phyloP scores from a whole-genome alignment of 2,113 vertebrate species.

The Tachycineta bicolor region DNA sequence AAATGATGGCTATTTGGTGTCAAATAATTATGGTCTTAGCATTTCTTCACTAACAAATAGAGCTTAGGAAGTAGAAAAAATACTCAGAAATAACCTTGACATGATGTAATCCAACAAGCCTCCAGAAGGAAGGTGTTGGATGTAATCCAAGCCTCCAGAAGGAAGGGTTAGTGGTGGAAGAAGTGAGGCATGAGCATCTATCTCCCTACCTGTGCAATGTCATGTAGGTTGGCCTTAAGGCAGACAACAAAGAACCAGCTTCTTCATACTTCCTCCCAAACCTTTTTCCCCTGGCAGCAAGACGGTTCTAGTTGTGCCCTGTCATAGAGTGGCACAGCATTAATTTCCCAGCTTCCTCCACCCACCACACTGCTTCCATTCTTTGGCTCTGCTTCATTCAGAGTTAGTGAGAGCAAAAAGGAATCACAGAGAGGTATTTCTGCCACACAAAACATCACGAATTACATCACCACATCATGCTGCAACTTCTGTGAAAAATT shows the following conservation, averaged over 20 bases:
- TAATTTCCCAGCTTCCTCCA: not conserved
- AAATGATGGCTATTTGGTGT: not conserved
- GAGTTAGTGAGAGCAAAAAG: not conserved
- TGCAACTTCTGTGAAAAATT: not conserved
- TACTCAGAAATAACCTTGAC: not conserved
- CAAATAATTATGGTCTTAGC: slow-evolving; percentile 7
- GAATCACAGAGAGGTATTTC: not conserved
- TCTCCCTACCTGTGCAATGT: not conserved
- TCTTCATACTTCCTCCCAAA: not conserved
- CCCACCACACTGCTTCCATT: not conserved
- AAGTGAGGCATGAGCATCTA: not conserved
- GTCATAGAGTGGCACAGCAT: not conserved
- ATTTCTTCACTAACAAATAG: not conserved
- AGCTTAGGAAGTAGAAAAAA: not conserved
- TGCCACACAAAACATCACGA: not conserved
- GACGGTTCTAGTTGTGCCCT: not conserved
- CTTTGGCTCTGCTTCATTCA: not conserved
- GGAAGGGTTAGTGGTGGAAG: not conserved
- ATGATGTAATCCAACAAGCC: not conserved
- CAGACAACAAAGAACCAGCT: not conserved
- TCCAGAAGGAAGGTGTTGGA: too few relatives aligned
- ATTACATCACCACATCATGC: not conserved
- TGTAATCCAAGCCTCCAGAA: not conserved
- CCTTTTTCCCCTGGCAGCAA: not conserved
- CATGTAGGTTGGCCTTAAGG: not conserved